These are phyloP conservation scores for Magallana ariakensis DNA, from an alignment of 1,140 invertebrate genomes.

Conservation along the genomic window DNA sequence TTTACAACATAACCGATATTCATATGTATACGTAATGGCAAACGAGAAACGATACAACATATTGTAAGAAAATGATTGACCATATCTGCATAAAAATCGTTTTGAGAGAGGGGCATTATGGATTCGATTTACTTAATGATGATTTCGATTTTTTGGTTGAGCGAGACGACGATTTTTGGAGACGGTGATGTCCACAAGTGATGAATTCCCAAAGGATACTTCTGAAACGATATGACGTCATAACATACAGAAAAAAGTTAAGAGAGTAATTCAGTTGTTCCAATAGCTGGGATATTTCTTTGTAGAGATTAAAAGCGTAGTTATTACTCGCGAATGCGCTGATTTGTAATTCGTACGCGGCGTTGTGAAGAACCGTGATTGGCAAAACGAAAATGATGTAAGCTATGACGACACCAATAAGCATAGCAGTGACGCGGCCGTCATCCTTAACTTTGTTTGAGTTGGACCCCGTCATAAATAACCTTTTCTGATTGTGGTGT, in stretches of 20 bases:
- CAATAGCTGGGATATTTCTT: slow-evolving; percentile 47
- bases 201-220: neutral
- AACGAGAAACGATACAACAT: too few relatives aligned
- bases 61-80: too few relatives aligned
- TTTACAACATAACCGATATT: too few relatives aligned
- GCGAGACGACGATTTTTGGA: neutral
- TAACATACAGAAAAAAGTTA: slow-evolving; percentile 56
- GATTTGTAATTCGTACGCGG: slow-evolving; percentile 29
- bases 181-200: neutral
- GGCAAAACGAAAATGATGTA: slow-evolving; percentile 51
- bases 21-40: too few relatives aligned
- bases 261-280: slow-evolving; percentile 54
- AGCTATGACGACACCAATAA: slow-evolving; percentile 45
- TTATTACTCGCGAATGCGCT: slow-evolving; percentile 42
- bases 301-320: slow-evolving; percentile 22
- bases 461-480: neutral
- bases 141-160: neutral
- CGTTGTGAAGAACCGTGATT: slow-evolving; percentile 39
- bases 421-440: slow-evolving; percentile 41
- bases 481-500: neutral
- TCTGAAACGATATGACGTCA: slow-evolving; percentile 44
- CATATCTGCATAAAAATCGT: too few relatives aligned
- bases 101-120: too few relatives aligned
- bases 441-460: slow-evolving; percentile 9
- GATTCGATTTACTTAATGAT: too few relatives aligned